Conservation (phyloP, 53 echinoderm and acorn worm genomes). For the Paracentrotus lividus region DNA sequence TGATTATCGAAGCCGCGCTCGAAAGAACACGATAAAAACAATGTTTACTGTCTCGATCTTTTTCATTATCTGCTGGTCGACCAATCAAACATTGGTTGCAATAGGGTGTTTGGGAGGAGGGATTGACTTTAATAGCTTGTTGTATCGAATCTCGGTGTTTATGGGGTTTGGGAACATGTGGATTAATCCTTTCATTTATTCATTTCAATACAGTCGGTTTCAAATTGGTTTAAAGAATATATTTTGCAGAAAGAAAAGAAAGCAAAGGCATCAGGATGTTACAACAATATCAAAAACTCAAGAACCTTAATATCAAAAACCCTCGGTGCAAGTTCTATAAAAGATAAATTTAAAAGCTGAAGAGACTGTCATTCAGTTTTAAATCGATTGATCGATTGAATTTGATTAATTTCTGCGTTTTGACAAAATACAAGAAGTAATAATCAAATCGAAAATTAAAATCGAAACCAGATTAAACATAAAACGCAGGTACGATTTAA, state of each 20-base stretch:
- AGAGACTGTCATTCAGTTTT: too few species aligned
- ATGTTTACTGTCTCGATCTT: conserved; percentile 2
- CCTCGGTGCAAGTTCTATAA: too few species aligned
- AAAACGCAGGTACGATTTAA: too few species aligned
- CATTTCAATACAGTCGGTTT: conserved; percentile 52
- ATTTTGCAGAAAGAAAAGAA: background rate
- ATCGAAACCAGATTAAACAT: too few species aligned
- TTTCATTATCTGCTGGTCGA: background rate
- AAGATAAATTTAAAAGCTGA: too few species aligned
- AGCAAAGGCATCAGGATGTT: background rate
- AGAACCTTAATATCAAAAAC: too few species aligned
- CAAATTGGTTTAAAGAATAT: conserved; percentile 24
- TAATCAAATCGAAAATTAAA: too few species aligned
- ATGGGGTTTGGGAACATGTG: conserved; percentile 59
- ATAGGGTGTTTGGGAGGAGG: background rate
- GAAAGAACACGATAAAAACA: conserved; percentile 36
- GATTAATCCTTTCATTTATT: conserved; percentile 55
- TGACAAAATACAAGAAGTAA: too few species aligned
- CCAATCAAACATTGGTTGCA: background rate
- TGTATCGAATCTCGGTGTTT: conserved; percentile 35
- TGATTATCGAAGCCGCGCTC: conserved; percentile 4
- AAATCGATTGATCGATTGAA: too few species aligned
- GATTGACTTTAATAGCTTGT: background rate
- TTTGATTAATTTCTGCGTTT: too few species aligned
- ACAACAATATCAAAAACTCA: background rate